These are phyloP conservation scores for Halocaridina rubra DNA, from an alignment of 2,888 invertebrate species.

Conservation along the genomic window DNA sequence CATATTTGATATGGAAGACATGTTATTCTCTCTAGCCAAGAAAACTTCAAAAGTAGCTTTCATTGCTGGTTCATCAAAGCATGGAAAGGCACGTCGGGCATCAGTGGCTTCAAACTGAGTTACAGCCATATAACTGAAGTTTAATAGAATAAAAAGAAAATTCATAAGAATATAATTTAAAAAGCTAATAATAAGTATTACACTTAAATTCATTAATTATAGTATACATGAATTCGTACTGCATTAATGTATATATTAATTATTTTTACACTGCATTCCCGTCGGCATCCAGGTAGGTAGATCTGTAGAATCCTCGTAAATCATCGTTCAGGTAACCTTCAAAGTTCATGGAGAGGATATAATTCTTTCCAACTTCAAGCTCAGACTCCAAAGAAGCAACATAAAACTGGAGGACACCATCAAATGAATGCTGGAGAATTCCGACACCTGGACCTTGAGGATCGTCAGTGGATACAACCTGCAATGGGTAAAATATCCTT, in stretches of 20 bases:
- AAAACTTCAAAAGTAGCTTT: slow-evolving; percentile 84
- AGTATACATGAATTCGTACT: too few relatives aligned
- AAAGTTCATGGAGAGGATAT: background rate
- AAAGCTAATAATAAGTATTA: too few relatives aligned
- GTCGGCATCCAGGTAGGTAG: background rate
- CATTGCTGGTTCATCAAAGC: slow-evolving; percentile 87
- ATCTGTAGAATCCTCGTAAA: slow-evolving; percentile 2
- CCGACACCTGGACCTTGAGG: background rate
- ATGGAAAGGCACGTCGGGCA: slow-evolving; percentile 79
- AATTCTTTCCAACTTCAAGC: background rate
- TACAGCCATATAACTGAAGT: slow-evolving; percentile 68
- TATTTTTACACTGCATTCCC: background rate
- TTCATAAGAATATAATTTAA: too few relatives aligned
- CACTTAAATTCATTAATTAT: too few relatives aligned
- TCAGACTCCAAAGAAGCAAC: background rate
- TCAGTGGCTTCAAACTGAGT: slow-evolving; percentile 69
- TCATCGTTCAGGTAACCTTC: background rate
- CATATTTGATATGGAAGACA: slow-evolving; percentile 86
- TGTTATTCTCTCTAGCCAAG: slow-evolving; percentile 78
- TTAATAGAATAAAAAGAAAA: too few relatives aligned
- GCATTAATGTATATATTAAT: too few relatives aligned
- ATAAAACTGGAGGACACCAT: background rate
- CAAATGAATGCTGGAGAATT: background rate
- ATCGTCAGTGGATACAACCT: too few relatives aligned
- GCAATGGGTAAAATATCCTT: too few relatives aligned